Base-by-base conservation (phyloP, 2,113 vertebrate genomes). In the Plestiodon gilberti region DNA sequence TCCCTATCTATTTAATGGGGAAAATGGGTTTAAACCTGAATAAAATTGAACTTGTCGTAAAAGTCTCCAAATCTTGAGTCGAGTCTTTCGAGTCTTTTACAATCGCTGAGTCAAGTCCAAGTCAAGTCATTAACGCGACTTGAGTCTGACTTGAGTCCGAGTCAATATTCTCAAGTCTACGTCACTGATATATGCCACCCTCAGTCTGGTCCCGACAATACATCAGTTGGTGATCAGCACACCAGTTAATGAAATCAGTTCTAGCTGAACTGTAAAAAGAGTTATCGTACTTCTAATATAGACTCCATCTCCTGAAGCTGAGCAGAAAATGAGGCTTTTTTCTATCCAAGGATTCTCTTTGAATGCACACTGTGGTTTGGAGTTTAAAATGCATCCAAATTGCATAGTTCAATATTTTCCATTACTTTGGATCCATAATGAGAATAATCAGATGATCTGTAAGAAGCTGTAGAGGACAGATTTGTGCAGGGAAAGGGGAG, bases 391-490 rank as follows among this genome's bases (percentile, higher is more conserved):
- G 14, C 6, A 1, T 59, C 78, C 38, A n/a, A 55, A 61, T 4
- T 81, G 6, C 25, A 4, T 80, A 40, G 33, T 40, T 43, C 88
- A 78, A 48, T 48, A 5, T 65, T 55, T 64, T 35, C 48, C 71
- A 70, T 25, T 83, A 8, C 35, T 33, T 76, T 28, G 30, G 2
- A 82, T 22, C 80, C n/a, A 83, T 80, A 89, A 87, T 85, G 35
- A 79, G 65, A 93, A 88, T 2, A 38, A 85, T 33, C 55, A 90
- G 17, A 91, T 81, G 17, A 91, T 81, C 59, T 35, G 65, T 89
- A 43, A 85, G 52, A 83, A 69, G 38, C 59, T 84, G 33, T 23
- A 81, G 22, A 80, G 8, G 59, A 70, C 78, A 64, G 14, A 23
- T 25, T 86, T 73, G 8, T 78, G 83, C 78, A 33, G 81, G 82